Evolutionary conservation across 1,140 invertebrate genomes (phyloP).

Genomic region (Orius insidiosus): DNA sequence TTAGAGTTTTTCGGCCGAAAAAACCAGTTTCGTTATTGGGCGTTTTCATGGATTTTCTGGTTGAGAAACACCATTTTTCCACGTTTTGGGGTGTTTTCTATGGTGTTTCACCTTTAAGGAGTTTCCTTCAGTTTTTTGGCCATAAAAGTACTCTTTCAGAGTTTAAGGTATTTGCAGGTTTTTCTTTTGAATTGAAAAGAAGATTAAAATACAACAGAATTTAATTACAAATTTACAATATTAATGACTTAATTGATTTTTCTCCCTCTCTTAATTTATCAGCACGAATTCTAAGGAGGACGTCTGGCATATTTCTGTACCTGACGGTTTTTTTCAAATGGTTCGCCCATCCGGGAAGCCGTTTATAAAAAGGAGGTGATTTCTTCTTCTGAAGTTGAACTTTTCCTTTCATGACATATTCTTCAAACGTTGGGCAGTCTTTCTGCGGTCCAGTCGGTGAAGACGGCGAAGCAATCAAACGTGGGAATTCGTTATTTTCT

Average conservation of each 20-base stretch:
- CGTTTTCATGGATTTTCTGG: no score
- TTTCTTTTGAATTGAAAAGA: not conserved
- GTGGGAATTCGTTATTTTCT: conserved; percentile 57
- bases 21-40: no score
- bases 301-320: conserved; percentile 32
- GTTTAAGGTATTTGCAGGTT: no score
- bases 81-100: no score
- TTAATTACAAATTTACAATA: not conserved
- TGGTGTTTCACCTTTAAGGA: no score
- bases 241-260: conserved; percentile 9
- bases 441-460: conserved; percentile 26
- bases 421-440: conserved; percentile 18
- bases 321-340: conserved; percentile 48
- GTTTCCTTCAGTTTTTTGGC: no score
- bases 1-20: no score
- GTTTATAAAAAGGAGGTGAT: conserved; percentile 47
- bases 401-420: conserved; percentile 56
- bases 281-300: conserved; percentile 36
- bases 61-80: no score
- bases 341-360: conserved; percentile 39
- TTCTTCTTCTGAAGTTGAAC: conserved; percentile 49
- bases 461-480: conserved; percentile 65
- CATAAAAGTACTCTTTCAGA: no score
- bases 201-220: not conserved
- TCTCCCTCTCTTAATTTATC: not conserved